Evolutionary conservation across 2,888 invertebrate genomes (phyloP).

Genomic region (Chouioia cunea): DNA sequence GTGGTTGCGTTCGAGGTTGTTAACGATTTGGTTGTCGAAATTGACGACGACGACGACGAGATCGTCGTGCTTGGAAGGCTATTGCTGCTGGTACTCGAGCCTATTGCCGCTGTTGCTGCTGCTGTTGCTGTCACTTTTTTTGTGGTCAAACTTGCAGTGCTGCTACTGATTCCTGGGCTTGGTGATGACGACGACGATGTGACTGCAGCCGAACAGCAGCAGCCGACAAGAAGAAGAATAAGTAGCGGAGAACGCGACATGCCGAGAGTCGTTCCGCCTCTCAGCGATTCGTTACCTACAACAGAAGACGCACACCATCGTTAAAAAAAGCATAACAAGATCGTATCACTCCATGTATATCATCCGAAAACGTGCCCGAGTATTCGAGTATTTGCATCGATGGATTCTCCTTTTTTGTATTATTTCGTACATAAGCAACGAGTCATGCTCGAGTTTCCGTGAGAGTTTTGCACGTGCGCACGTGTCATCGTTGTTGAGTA

Average conservation of each 20-base stretch:
- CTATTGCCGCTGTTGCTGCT: conserved; percentile 39
- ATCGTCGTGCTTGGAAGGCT: conserved; percentile 9
- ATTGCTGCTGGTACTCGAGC: conserved; percentile 9
- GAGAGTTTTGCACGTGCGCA: too few relatives aligned
- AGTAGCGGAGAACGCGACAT: conserved; percentile 14
- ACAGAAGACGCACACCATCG: too few relatives aligned
- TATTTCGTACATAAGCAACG: too few relatives aligned
- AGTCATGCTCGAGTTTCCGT: too few relatives aligned
- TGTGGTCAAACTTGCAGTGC: too few relatives aligned
- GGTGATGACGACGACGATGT: neutral
- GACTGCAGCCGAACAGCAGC: conserved; percentile 7
- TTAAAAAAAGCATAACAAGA: too few relatives aligned
- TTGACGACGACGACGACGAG: conserved; percentile 42
- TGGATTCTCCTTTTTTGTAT: too few relatives aligned
- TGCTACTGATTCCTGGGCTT: neutral
- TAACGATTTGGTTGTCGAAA: too few relatives aligned
- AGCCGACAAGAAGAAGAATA: conserved; percentile 19
- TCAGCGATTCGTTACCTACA: conserved; percentile 18
- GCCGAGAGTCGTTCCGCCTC: conserved; percentile 7
- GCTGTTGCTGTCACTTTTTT: conserved; percentile 50
- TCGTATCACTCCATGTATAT: too few relatives aligned
- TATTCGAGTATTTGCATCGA: too few relatives aligned
- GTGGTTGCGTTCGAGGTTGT: neutral
- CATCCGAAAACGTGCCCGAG: too few relatives aligned
- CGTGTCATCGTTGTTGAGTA: too few relatives aligned